These are phyloP conservation scores for Ceratina japonica DNA, from an alignment of 1,140 invertebrate species.

Conservation along the genomic window DNA sequence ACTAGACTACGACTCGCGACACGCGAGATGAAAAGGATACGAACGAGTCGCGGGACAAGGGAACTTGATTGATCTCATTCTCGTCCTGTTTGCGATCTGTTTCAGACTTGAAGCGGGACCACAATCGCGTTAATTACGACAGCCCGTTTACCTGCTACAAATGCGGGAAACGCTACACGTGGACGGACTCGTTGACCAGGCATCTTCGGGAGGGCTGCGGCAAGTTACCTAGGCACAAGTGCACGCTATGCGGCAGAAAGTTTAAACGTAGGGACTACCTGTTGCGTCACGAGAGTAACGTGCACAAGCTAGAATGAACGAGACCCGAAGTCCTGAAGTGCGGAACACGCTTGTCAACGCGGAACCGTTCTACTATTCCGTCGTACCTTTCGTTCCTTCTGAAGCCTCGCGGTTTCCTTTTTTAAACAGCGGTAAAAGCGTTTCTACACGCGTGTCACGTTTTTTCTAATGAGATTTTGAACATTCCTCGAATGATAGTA, in stretches of 20 bases:
- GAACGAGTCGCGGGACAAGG: neutral
- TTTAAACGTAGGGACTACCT: constrained; percentile 67
- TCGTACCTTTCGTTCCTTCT: neutral
- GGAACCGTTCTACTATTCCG: neutral
- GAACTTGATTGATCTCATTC: constrained; percentile 41
- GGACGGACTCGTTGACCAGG: constrained; percentile 82
- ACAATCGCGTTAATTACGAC: constrained; percentile 61
- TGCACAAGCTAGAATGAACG: constrained; percentile 58
- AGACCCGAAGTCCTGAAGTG: neutral
- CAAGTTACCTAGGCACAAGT: constrained; percentile 59
- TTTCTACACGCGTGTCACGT: too few relatives aligned
- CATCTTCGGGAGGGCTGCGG: constrained; percentile 83
- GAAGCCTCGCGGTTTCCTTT: too few relatives aligned
- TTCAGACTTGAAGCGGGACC: constrained; percentile 63
- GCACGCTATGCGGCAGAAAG: constrained; percentile 61
- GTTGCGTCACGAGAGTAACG: constrained; percentile 60
- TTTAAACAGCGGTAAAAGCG: too few relatives aligned
- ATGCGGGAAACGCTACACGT: constrained; percentile 82
- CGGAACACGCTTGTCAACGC: neutral
- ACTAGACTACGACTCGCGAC: neutral
- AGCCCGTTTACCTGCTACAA: constrained; percentile 80
- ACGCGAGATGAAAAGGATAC: neutral
- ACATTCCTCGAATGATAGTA: too few relatives aligned
- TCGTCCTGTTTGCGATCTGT: constrained; percentile 53
- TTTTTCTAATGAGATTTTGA: too few relatives aligned